phyloP scores from a whole-genome alignment of 1,140 invertebrate genomes.

The Pogonomyrmex californicus region DNA sequence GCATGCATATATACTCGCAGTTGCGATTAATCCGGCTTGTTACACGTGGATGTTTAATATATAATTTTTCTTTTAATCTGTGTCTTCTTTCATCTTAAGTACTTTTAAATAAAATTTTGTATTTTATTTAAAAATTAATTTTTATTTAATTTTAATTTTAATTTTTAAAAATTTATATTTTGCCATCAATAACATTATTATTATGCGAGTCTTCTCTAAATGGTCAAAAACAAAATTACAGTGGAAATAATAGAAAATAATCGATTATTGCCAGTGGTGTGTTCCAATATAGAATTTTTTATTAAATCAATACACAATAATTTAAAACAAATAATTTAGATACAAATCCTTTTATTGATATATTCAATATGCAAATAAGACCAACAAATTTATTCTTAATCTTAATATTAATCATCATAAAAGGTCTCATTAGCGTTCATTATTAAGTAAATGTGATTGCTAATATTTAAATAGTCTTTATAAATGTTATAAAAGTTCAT shows the following conservation, averaged over 20 bases:
- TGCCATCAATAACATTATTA: neutral
- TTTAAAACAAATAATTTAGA: neutral
- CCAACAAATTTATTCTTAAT: neutral
- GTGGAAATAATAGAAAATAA: neutral
- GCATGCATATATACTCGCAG: neutral
- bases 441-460: neutral
- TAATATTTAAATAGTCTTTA: neutral
- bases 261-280: neutral
- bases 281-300: neutral
- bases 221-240: constrained; percentile 15
- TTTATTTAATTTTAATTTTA: too few species aligned
- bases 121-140: too few species aligned
- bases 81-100: neutral
- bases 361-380: neutral
- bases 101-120: constrained; percentile 26
- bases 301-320: neutral
- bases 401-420: constrained; percentile 12
- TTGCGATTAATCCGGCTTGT: neutral
- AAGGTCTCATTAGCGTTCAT: neutral
- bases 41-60: neutral
- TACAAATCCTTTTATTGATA: neutral
- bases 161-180: too few species aligned
- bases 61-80: neutral
- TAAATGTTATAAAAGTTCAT: neutral
- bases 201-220: neutral